Conservation (phyloP, 1,140 invertebrate species). For the Drosophila sucinea region DNA sequence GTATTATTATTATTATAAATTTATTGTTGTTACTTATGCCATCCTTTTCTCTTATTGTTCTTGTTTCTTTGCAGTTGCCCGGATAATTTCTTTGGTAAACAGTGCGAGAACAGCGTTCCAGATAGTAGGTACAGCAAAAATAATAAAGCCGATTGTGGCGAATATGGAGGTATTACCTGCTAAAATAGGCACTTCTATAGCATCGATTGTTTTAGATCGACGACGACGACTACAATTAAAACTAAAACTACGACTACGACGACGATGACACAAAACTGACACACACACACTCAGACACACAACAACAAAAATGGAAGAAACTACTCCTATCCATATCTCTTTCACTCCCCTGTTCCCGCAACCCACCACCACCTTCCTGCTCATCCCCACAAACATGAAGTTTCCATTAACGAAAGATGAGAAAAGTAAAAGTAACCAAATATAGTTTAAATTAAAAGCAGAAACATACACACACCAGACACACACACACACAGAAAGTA, state of each 20-base stretch:
- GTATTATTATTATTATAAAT: background rate
- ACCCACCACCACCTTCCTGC: background rate
- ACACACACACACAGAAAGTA: conserved; percentile 60
- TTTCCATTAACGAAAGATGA: conserved; percentile 1
- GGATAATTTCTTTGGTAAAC: conserved; percentile 91
- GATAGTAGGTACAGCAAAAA: conserved; percentile 82
- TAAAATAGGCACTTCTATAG: conserved; percentile 84
- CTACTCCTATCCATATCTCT: background rate
- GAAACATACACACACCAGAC: conserved; percentile 23
- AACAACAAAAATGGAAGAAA: conserved; percentile 28
- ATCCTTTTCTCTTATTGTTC: conserved; percentile 19
- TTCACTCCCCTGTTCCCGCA: no score
- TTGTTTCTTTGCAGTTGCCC: conserved; percentile 87
- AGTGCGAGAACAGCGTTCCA: conserved; percentile 87
- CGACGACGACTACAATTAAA: background rate
- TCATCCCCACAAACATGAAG: conserved; percentile 24
- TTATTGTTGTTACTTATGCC: conserved; percentile 37
- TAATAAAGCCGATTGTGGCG: conserved; percentile 73
- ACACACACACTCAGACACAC: conserved; percentile 11
- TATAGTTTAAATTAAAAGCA: conserved; percentile 65
- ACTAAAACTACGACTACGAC: background rate
- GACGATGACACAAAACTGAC: conserved; percentile 30
- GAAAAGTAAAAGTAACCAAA: conserved; percentile 62
- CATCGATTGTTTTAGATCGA: conserved; percentile 81
- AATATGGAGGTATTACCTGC: conserved; percentile 82